Conservation (phyloP, 2,797 vertebrate genomes). For the Xyrichtys novacula region DNA sequence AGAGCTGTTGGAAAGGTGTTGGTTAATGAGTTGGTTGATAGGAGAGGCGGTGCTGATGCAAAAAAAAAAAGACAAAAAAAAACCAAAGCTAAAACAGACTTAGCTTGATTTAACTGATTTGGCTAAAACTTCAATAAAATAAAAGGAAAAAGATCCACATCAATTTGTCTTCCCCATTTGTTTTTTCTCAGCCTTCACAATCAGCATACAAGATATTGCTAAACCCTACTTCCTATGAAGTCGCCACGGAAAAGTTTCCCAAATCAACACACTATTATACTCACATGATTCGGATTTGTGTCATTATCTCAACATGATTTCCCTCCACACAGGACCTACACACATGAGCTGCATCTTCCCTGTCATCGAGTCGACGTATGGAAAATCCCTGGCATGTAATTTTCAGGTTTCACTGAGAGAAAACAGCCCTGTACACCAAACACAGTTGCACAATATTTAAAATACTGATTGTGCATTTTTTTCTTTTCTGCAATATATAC, state of each 20-base stretch:
- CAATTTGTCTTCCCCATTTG: neutral
- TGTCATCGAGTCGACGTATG: neutral
- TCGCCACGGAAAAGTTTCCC: neutral
- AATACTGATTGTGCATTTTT: no score
- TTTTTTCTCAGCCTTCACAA: neutral
- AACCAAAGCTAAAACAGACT: slow-evolving; percentile 6
- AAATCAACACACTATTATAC: neutral
- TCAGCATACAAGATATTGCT: slow-evolving; percentile 5
- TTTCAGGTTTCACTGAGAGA: no score
- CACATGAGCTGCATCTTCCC: neutral
- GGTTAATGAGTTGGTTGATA: slow-evolving; percentile 31
- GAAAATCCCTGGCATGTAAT: no score
- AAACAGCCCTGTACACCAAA: no score
- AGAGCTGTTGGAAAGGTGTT: slow-evolving; percentile 16
- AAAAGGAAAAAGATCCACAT: neutral
- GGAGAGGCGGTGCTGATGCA: no score
- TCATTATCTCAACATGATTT: slow-evolving; percentile 12
- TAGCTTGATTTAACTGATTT: neutral
- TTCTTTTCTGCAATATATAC: no score
- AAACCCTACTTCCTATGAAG: slow-evolving; percentile 3
- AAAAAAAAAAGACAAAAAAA: neutral
- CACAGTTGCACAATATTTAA: no score
- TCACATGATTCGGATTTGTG: slow-evolving; percentile 14
- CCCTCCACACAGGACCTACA: neutral
- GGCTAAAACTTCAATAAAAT: neutral